A percentile compares a stretch with the other conserved stretches of the same genome.
These are phyloP conservation scores for Polydesmus complanatus DNA, from an alignment of 2,888 invertebrate genomes.

Conservation along the genomic window DNA sequence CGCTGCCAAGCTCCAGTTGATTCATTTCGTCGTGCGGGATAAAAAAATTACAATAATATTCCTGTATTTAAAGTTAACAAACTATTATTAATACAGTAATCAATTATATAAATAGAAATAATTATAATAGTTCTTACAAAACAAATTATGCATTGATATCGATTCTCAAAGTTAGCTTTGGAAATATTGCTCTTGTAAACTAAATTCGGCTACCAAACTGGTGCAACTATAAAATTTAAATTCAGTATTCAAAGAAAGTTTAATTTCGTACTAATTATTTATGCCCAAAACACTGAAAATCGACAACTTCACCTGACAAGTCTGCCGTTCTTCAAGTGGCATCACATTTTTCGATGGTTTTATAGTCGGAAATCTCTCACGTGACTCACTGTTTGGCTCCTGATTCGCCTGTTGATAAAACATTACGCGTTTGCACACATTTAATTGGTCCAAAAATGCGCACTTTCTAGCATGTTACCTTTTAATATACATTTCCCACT, in stretches of 20 bases:
- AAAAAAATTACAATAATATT: constrained; percentile 83
- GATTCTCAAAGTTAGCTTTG: constrained; percentile 85
- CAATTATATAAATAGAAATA: not conserved
- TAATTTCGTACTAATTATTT: constrained; percentile 98
- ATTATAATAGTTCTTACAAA: constrained; percentile 50
- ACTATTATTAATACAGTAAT: constrained; percentile 35
- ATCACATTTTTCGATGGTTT: constrained; percentile 81
- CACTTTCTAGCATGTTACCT: not conserved
- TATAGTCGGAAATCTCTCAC: no score
- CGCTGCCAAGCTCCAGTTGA: constrained; percentile 85
- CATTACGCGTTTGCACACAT: not conserved
- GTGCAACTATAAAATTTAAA: constrained; percentile 92
- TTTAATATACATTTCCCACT: not conserved
- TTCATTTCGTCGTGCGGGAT: constrained; percentile 99
- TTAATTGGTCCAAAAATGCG: not conserved
- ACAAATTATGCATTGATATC: constrained; percentile 95
- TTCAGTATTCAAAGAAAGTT: constrained; percentile 81
- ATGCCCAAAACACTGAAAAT: constrained; percentile 95
- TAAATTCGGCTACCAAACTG: constrained; percentile 97
- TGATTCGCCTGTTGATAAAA: no score
- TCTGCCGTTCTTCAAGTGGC: constrained; percentile 98
- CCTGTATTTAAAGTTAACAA: constrained; percentile 94
- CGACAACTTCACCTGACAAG: no score
- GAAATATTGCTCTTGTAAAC: constrained; percentile 98
- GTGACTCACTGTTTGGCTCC: no score